Evolutionary conservation across 2,113 vertebrate genomes (phyloP), one percentile per base, ranked within the genome.

Genomic region (Platysteira castanea): DNA sequence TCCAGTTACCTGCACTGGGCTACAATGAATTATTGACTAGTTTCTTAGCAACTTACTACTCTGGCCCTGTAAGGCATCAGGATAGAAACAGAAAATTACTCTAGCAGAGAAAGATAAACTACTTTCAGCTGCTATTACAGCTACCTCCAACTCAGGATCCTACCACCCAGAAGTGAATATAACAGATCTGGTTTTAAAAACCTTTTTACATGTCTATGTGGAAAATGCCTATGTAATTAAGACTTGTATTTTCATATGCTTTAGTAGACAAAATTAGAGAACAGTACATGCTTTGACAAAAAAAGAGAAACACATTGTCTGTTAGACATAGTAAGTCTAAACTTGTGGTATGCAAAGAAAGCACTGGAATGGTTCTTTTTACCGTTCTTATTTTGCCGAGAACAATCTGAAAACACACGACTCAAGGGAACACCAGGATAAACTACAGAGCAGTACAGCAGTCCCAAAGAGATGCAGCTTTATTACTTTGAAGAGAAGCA

Each of bases 321-420:
- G 20, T 63, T 60, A 50, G 13, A 37, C 4, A 15, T 9, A 63
- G 7, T 35, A 61, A 57, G 17, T n/a, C 56, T 57, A 26, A 75
- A 54, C 11, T 31, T 37, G 37, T 26, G 11, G 21, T 65, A 61
- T 24, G 37, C 42, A 77, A 90, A 73, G 31, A 73, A 56, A 80
- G 23, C 0, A 0, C 7, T 31, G 17, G 44, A n/a, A 47, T 1
- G 3, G 12, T 6, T 76, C 20, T 50, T 73, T 69, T 16, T 30
- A 54, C 23, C 0, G 1, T 35, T 57, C 56, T 57, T 26, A 13
- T 37, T 18, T 2, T 8, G 46, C 9, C 65, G 7, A 91, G 46
- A 83, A 56, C 33, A 16, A 70, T 6, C 52, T 54, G 52, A 67
- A 93, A 84, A 84, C 33, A 49, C 8, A 69, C 0, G 5, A 64